Base-by-base conservation (phyloP, 2,888 invertebrate species). In the Dimorphilus gyrociliatus region DNA sequence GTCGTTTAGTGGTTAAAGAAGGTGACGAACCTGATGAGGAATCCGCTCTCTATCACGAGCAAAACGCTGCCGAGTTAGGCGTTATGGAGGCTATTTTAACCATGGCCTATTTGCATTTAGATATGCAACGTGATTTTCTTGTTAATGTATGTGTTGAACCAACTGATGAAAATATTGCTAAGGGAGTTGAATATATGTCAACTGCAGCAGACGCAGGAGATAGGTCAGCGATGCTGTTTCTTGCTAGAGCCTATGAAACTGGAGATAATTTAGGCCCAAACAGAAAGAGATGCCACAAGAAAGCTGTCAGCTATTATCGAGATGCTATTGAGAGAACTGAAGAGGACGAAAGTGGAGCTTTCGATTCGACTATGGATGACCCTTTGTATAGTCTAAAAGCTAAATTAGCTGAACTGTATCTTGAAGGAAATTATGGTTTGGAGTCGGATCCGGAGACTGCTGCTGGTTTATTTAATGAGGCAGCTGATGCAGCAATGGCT, bases 401-500 rank as follows among this genome's bases (percentile, higher is more conserved):
- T 16, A 56, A 61, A 32, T 58, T 65, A 48, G 70, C 68, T 1
- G 61, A 64, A 31, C 52, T 70, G 48, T 65, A 63, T 37, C 43
- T 45, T 23, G 35, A 48, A 15, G 69, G 69, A 2, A 67, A 65
- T 2, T 51, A 55, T 41, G 60, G 58, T 2, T 48, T 68, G 25
- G 50, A 54, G 7, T 60, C 55, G 34, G 59, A 68, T 45, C 58
- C 63, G 6, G 47, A 52, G 25, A 53, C 53, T 47, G 63, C 68
- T 26, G 67, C 64, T 30, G 66, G 68, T 33, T 44, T 67, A 41
- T 70, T 61, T 48, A 66, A 50, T 35, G 56, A 61, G 37, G 70
- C 70, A 16, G 70, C 68, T n/a, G 69, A 71, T 33, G 51, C 51
- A 12, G 69, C 70, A 2, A 67, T 65, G 53, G 63, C 55, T 30